These are phyloP conservation scores for Atherinosoma microstoma DNA, from an alignment of 2,797 vertebrate genomes.

Conservation along the genomic window DNA sequence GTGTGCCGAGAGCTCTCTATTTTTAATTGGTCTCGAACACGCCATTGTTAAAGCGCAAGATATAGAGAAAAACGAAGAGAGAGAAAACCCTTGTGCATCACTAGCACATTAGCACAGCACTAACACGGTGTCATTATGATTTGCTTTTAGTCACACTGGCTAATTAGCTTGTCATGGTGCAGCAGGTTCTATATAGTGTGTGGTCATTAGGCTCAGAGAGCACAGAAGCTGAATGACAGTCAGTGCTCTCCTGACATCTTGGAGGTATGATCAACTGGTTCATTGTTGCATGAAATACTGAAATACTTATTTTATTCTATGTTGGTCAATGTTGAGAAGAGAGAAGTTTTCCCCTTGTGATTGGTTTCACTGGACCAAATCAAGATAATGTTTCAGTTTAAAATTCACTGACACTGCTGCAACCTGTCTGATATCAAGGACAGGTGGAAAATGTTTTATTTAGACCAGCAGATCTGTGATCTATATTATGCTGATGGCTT, in stretches of 20 bases:
- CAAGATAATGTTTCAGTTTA: slow-evolving; percentile 42
- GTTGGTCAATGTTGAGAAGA: slow-evolving; percentile 49
- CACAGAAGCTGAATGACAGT: slow-evolving; percentile 54
- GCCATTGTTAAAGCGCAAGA: slow-evolving; percentile 70
- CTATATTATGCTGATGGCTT: slow-evolving; percentile 17
- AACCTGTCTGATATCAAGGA: neutral
- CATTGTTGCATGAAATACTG: slow-evolving; percentile 33
- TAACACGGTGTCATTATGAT: slow-evolving; percentile 80
- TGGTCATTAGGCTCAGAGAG: slow-evolving; percentile 71
- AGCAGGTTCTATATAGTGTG: slow-evolving; percentile 71
- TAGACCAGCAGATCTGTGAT: slow-evolving; percentile 21
- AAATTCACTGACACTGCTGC: slow-evolving; percentile 38
- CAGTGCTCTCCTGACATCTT: slow-evolving; percentile 52
- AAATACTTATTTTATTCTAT: slow-evolving; percentile 31
- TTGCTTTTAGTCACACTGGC: slow-evolving; percentile 74
- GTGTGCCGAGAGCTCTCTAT: slow-evolving; percentile 69
- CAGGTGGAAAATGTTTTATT: neutral
- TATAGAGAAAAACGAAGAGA: slow-evolving; percentile 41
- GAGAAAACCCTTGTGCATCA: slow-evolving; percentile 64
- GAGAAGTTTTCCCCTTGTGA: slow-evolving; percentile 26
- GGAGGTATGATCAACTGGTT: slow-evolving; percentile 27
- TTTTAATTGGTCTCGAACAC: slow-evolving; percentile 83
- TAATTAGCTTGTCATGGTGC: slow-evolving; percentile 82
- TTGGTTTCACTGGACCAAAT: slow-evolving; percentile 51
- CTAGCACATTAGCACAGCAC: slow-evolving; percentile 72